These are phyloP conservation scores for Acrobasis suavella DNA, from an alignment of 2,888 invertebrate species.

Conservation along the genomic window DNA sequence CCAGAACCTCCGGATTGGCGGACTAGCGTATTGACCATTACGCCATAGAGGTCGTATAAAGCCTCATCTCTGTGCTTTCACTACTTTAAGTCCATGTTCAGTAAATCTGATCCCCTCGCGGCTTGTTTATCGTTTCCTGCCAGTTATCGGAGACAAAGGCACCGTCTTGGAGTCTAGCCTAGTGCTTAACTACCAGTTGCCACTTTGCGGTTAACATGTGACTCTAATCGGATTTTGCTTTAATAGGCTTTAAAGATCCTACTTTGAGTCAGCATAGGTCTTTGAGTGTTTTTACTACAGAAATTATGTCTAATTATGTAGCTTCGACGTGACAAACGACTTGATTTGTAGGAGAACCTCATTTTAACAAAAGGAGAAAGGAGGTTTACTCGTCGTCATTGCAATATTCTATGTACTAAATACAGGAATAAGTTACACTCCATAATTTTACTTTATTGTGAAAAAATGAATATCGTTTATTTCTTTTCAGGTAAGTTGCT, in stretches of 20 bases:
- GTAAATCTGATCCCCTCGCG: conserved; percentile 62
- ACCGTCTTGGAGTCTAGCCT: conserved; percentile 42
- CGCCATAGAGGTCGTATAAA: no score
- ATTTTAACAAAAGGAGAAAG: no score
- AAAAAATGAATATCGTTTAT: not conserved
- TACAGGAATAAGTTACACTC: no score
- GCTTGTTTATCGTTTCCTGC: conserved; percentile 70
- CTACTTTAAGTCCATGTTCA: not conserved
- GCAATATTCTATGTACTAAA: no score
- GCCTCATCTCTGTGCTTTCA: not conserved
- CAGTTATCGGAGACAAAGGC: conserved; percentile 61
- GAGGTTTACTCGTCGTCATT: no score
- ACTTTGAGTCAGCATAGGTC: not conserved
- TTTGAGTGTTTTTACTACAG: not conserved
- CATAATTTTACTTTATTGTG: no score
- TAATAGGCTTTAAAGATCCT: conserved; percentile 9
- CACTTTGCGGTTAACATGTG: conserved; percentile 14
- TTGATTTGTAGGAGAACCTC: no score
- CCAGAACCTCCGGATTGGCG: no score
- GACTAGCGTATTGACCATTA: no score
- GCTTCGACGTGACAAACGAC: not conserved
- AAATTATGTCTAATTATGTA: not conserved
- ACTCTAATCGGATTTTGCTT: conserved; percentile 10
- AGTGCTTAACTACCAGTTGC: conserved; percentile 24
- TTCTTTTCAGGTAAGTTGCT: conserved; percentile 28